These are phyloP conservation scores for Ophioninae sp. DNA, from an alignment of 2,888 invertebrate species.

Conservation along the genomic window DNA sequence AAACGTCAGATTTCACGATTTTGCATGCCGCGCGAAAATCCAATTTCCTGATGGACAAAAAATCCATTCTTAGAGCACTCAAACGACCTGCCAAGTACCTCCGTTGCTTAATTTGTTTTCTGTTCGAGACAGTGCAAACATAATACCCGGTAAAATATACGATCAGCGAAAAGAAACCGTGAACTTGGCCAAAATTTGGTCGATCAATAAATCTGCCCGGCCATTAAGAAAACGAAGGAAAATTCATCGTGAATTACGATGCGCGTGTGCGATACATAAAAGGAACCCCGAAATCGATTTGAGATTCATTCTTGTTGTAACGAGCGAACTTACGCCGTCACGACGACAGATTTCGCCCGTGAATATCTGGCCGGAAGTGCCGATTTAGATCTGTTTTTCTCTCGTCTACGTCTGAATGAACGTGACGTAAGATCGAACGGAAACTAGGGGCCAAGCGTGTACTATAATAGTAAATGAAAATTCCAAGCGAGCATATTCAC, in stretches of 20 bases:
- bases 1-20: slow-evolving; percentile 14
- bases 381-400: slow-evolving; percentile 71
- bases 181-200: background rate
- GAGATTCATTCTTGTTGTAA: slow-evolving; percentile 32
- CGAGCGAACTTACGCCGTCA: slow-evolving; percentile 36
- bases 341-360: slow-evolving; percentile 27
- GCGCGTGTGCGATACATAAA: slow-evolving; percentile 28
- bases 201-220: background rate
- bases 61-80: background rate
- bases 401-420: slow-evolving; percentile 71
- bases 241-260: slow-evolving; percentile 7
- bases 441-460: slow-evolving; percentile 49
- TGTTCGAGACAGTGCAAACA: background rate
- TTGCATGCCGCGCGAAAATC: background rate
- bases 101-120: background rate
- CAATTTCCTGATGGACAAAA: slow-evolving; percentile 4
- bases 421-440: slow-evolving; percentile 66
- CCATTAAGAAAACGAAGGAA: background rate
- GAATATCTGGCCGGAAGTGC: slow-evolving; percentile 69
- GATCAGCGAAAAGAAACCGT: background rate
- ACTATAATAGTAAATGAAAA: slow-evolving; percentile 66
- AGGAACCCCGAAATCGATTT: slow-evolving; percentile 28
- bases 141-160: background rate
- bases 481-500: slow-evolving; percentile 61
- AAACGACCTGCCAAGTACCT: background rate